A percentile compares a stretch with the other conserved stretches of the same genome.
phyloP scores from a whole-genome alignment of 2,888 invertebrate species.

The Aleiodes alternator region DNA sequence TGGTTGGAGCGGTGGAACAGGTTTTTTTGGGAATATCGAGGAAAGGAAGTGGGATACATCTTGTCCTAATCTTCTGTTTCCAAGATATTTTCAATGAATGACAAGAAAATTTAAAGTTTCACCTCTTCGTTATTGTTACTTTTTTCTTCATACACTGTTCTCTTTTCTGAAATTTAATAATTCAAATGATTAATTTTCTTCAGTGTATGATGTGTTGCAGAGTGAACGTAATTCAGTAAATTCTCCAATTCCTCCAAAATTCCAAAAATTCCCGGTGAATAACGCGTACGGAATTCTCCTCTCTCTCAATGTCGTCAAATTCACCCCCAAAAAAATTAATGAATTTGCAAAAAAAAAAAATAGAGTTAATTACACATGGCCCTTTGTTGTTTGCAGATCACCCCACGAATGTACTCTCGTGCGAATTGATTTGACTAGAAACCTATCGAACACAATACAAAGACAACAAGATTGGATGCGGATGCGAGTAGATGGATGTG shows the following conservation, averaged over 20 bases:
- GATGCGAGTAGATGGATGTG: conserved; percentile 75
- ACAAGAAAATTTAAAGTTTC: too few relatives aligned
- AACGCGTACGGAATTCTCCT: conserved; percentile 39
- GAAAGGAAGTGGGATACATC: neutral
- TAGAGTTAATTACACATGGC: conserved; percentile 61
- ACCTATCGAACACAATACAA: conserved; percentile 74
- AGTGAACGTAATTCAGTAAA: conserved; percentile 33
- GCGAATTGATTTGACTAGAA: conserved; percentile 74
- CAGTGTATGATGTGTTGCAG: conserved; percentile 23
- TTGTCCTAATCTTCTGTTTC: neutral
- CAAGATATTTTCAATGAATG: too few relatives aligned
- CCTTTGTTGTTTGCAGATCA: conserved; percentile 74
- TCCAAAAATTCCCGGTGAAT: neutral
- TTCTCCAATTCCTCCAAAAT: conserved; percentile 13
- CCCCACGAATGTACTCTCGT: conserved; percentile 73
- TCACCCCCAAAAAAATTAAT: conserved; percentile 32
- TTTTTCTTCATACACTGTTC: too few relatives aligned
- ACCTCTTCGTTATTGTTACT: too few relatives aligned
- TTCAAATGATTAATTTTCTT: neutral
- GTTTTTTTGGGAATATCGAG: neutral
- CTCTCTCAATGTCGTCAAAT: conserved; percentile 56
- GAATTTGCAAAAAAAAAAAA: conserved; percentile 50
- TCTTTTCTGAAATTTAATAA: too few relatives aligned
- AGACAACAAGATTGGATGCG: conserved; percentile 75
- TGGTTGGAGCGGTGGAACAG: neutral